A percentile compares a stretch with the other conserved stretches of the same genome.
Evolutionary conservation across 2,113 vertebrate species (phyloP).

Genomic region (Alexandromys fortis): DNA sequence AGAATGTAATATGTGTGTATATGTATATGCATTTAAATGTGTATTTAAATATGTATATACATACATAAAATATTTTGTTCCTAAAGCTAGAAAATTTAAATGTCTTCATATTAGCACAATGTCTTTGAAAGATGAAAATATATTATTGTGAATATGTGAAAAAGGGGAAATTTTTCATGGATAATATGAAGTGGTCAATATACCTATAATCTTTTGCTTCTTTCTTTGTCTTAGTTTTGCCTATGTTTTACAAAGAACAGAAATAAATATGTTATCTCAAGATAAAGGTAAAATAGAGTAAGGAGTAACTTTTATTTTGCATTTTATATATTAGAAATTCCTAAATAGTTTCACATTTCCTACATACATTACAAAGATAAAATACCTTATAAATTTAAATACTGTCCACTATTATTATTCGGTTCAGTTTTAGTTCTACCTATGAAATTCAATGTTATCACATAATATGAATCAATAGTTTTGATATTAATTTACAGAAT

Average conservation of each 20-base stretch:
- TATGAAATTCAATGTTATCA: background rate
- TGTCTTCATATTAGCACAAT: background rate
- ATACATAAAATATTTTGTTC: background rate
- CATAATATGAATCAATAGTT: background rate
- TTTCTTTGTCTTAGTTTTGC: background rate
- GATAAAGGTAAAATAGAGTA: background rate
- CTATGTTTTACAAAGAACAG: background rate
- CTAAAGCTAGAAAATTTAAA: background rate
- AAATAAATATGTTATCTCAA: background rate
- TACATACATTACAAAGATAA: background rate
- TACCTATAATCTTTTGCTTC: background rate
- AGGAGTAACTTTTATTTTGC: background rate
- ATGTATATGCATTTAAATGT: too few relatives aligned
- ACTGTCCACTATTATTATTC: background rate
- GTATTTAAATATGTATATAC: background rate
- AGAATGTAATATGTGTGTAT: background rate
- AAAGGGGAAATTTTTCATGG: background rate
- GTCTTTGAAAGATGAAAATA: background rate
- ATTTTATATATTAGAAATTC: background rate
- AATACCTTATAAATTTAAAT: background rate
- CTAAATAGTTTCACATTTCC: background rate
- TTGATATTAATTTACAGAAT: background rate
- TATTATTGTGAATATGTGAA: background rate
- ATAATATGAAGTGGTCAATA: background rate
- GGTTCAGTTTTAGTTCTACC: background rate